Conservation (phyloP, 2,113 vertebrate species). For the Pyrgilauda ruficollis region DNA sequence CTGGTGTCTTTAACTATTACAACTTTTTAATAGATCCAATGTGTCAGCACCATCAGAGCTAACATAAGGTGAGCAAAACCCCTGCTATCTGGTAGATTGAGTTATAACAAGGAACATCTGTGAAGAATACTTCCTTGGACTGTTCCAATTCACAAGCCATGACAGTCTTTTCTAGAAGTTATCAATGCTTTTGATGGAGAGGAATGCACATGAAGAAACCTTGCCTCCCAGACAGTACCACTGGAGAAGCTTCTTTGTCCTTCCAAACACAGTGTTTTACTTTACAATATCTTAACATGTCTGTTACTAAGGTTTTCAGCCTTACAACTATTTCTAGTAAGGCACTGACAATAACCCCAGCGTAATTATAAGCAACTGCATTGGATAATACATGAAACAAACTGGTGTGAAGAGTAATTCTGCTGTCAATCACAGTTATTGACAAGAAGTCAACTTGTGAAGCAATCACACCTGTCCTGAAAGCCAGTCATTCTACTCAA, state of each 20-base stretch:
- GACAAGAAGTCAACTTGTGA: neutral
- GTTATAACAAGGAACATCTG: neutral
- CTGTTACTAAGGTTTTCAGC: neutral
- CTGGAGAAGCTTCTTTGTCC: neutral
- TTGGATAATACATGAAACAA: neutral
- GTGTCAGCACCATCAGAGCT: neutral
- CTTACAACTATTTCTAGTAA: neutral
- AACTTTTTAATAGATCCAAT: neutral
- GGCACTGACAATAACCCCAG: neutral
- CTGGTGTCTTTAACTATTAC: neutral
- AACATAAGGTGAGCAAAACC: neutral
- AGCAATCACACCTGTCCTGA: neutral
- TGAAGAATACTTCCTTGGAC: neutral
- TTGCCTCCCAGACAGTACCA: neutral
- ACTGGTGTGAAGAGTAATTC: neutral
- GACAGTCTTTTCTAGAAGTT: neutral
- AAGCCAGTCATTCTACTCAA: slow-evolving; percentile 5
- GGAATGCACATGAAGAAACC: neutral
- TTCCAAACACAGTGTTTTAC: neutral
- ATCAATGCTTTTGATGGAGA: neutral
- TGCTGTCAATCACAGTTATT: neutral
- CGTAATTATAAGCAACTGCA: neutral
- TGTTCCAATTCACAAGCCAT: neutral
- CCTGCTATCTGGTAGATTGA: neutral
- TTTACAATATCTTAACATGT: neutral